A percentile compares a stretch with the other conserved stretches of the same genome.
Evolutionary conservation across 1,140 invertebrate genomes (phyloP).

Genomic region (Ceratina calcarata): DNA sequence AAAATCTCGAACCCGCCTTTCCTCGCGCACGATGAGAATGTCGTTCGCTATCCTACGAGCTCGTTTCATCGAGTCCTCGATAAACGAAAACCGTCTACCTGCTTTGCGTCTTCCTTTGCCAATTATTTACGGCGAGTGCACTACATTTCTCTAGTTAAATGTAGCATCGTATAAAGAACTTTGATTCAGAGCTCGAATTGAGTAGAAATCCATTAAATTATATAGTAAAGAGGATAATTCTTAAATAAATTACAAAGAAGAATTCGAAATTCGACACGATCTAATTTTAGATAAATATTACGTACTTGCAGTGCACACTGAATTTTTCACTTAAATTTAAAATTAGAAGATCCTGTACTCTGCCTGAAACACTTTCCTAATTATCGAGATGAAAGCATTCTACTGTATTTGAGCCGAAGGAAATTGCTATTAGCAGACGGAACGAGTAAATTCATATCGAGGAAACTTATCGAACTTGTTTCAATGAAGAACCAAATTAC

Average conservation of each 20-base stretch:
- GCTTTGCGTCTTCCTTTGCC: neutral
- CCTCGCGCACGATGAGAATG: conserved; percentile 18
- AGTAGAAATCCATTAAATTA: too few species aligned
- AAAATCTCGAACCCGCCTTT: conserved; percentile 26
- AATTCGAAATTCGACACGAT: too few species aligned
- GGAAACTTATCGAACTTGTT: neutral
- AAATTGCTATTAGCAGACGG: neutral
- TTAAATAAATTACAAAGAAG: too few species aligned
- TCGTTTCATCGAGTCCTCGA: neutral
- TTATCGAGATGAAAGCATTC: neutral
- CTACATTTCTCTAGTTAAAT: neutral
- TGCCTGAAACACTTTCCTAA: neutral
- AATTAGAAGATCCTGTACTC: neutral
- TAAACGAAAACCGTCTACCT: neutral
- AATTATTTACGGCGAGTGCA: neutral
- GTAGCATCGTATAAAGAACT: too few species aligned
- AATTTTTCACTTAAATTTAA: too few species aligned
- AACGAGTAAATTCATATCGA: neutral
- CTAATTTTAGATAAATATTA: too few species aligned
- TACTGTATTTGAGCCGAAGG: neutral
- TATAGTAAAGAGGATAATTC: too few species aligned
- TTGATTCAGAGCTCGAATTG: neutral
- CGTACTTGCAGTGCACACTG: too few species aligned
- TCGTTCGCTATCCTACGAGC: conserved; percentile 5
- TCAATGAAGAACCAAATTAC: neutral